phyloP scores from a whole-genome alignment of 2,797 vertebrate species.

The Poeciliopsis paucimaculata region DNA sequence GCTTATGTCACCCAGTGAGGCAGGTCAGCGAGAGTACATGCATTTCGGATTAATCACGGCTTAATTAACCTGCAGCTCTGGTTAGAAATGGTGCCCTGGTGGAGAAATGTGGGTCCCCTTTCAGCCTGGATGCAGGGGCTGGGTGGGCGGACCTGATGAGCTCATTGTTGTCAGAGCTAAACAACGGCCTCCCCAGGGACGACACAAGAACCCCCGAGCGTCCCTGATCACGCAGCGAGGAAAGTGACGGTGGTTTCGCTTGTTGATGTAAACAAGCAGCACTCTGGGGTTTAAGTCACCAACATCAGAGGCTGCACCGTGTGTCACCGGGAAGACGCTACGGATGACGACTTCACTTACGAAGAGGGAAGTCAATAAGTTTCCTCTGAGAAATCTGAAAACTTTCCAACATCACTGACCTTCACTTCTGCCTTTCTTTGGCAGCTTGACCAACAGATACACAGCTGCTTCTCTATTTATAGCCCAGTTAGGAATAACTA shows the following conservation, averaged over 20 bases:
- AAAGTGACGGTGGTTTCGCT: constrained; percentile 59
- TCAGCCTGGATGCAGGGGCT: constrained; percentile 30
- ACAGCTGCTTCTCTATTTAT: not conserved
- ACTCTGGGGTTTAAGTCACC: constrained; percentile 31
- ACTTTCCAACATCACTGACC: constrained; percentile 7
- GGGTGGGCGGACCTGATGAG: constrained; percentile 60
- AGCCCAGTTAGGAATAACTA: not conserved
- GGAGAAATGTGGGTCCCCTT: constrained; percentile 46
- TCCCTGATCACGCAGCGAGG: constrained; percentile 54
- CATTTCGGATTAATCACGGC: constrained; percentile 6
- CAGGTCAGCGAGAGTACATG: not conserved
- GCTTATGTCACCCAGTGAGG: constrained; percentile 13
- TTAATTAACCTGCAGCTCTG: constrained; percentile 24
- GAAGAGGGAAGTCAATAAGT: not conserved
- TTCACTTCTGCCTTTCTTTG: not conserved
- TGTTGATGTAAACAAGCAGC: constrained; percentile 53
- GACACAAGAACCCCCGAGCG: constrained; percentile 62
- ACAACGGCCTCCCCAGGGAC: constrained; percentile 57
- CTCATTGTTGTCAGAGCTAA: constrained; percentile 79
- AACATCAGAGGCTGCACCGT: constrained; percentile 10
- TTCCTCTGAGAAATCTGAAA: constrained; percentile 9
- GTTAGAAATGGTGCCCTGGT: constrained; percentile 13
- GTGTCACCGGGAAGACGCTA: constrained; percentile 18
- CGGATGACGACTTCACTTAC: not conserved
- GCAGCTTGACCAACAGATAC: not conserved